phyloP scores from a whole-genome alignment of 1,140 invertebrate genomes.

The Aporrectodea caliginosa region DNA sequence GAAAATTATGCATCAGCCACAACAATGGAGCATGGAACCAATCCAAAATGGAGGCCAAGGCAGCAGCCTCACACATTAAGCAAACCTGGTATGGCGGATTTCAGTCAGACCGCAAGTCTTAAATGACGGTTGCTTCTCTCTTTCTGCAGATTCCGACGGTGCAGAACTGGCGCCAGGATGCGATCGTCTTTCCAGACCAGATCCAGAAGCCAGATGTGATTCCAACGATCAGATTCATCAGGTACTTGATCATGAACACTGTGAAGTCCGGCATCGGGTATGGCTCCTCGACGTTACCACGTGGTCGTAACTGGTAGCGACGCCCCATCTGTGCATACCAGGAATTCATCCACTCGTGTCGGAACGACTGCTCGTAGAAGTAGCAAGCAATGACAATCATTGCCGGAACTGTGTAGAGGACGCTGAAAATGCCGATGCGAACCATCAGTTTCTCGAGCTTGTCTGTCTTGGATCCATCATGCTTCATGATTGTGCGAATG shows the following conservation, averaged over 20 bases:
- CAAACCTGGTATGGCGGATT: too few species aligned
- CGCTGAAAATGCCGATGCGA: constrained; percentile 89
- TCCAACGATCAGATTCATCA: constrained; percentile 95
- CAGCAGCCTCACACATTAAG: too few species aligned
- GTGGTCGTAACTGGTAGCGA: not conserved
- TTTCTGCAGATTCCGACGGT: not conserved
- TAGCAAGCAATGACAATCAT: constrained; percentile 91
- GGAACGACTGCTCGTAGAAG: constrained; percentile 84
- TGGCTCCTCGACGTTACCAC: not conserved
- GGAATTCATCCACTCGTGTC: constrained; percentile 72
- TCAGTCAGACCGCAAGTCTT: too few species aligned
- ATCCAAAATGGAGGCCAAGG: too few species aligned
- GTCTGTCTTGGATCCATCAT: constrained; percentile 79
- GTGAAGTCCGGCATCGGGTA: constrained; percentile 56
- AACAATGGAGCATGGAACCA: too few species aligned
- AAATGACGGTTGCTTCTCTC: not conserved
- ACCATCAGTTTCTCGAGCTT: constrained; percentile 98
- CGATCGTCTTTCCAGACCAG: constrained; percentile 92
- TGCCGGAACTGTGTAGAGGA: constrained; percentile 93
- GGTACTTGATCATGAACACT: constrained; percentile 89
- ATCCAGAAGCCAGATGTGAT: constrained; percentile 97
- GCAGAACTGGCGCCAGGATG: constrained; percentile 58
- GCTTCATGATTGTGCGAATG: constrained; percentile 92
- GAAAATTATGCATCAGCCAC: too few species aligned
- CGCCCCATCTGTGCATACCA: constrained; percentile 48